phyloP scores from a whole-genome alignment of 1,140 invertebrate genomes.

The Lanistes nyassanus region DNA sequence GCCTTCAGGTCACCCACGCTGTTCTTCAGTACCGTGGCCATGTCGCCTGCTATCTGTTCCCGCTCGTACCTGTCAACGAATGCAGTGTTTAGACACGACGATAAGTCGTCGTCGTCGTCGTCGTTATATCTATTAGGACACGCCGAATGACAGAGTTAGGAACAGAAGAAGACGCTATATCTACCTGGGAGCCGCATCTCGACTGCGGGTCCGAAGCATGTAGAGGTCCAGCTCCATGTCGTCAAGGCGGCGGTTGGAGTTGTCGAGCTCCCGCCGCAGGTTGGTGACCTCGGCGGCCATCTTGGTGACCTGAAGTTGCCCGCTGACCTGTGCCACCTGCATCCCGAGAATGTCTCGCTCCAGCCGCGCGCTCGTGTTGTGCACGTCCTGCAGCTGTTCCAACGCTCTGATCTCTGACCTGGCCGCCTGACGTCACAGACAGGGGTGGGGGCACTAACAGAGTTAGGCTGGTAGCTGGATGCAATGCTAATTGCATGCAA shows the following conservation, averaged over 20 bases:
- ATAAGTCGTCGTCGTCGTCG: too few species aligned
- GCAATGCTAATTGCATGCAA: too few species aligned
- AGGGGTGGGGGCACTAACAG: neutral
- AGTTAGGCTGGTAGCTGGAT: too few species aligned
- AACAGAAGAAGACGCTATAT: too few species aligned
- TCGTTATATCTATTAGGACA: too few species aligned
- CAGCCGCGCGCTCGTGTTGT: slow-evolving; percentile 23
- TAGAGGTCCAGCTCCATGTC: slow-evolving; percentile 36
- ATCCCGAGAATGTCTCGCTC: slow-evolving; percentile 38
- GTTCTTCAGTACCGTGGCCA: slow-evolving; percentile 34
- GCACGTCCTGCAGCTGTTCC: neutral
- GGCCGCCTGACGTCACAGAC: neutral
- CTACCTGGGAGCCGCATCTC: slow-evolving; percentile 11
- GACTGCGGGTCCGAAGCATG: slow-evolving; percentile 14
- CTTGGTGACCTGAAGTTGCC: slow-evolving; percentile 30
- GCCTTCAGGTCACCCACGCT: slow-evolving; percentile 60
- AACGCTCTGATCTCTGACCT: slow-evolving; percentile 6
- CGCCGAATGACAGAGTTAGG: too few species aligned
- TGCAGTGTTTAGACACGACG: too few species aligned
- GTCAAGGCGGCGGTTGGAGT: slow-evolving; percentile 25
- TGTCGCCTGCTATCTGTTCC: slow-evolving; percentile 3
- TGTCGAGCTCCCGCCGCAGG: slow-evolving; percentile 19
- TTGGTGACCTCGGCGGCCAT: slow-evolving; percentile 23
- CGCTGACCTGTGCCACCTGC: slow-evolving; percentile 32
- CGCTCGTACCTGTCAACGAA: slow-evolving; percentile 5